Percentiles rank a stretch among this genome's conserved stretches.
These are phyloP conservation scores for Oscheius sp. DNA, from an alignment of 1,140 invertebrate species.

Conservation along the genomic window DNA sequence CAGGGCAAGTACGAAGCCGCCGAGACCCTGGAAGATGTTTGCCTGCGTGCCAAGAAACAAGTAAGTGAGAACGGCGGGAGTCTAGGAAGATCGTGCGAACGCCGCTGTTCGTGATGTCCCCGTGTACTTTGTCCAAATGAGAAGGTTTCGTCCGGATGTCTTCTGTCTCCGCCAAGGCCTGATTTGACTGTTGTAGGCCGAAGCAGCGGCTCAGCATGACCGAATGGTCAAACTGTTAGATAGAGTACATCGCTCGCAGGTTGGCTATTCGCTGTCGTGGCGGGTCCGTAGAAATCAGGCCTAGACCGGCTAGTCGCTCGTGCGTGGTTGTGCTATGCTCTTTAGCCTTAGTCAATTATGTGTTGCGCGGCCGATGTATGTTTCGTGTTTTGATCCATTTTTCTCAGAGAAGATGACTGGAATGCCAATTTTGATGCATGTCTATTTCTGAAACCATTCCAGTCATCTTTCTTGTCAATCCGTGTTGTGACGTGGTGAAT, in stretches of 20 bases:
- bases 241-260: not conserved
- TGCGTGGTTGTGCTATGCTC: too few relatives aligned
- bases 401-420: not conserved
- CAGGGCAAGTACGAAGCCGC: conserved; percentile 98
- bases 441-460: conserved; percentile 3
- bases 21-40: conserved; percentile 95
- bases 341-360: too few relatives aligned
- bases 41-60: conserved; percentile 86
- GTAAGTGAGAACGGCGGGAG: conserved; percentile 60
- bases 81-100: not conserved
- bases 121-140: too few relatives aligned
- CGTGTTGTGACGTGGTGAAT: conserved; percentile 21
- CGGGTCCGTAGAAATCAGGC: too few relatives aligned
- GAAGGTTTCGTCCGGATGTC: not conserved
- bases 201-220: not conserved
- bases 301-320: too few relatives aligned
- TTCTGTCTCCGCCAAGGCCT: too few relatives aligned
- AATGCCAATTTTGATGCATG: not conserved
- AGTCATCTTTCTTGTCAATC: conserved; percentile 1
- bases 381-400: not conserved
- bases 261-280: not conserved
- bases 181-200: not conserved
- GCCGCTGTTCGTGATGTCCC: too few relatives aligned
- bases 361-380: too few relatives aligned
- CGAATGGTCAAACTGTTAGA: not conserved